These are phyloP conservation scores for Drosophila maculinotata DNA, from an alignment of 2,888 invertebrate genomes.

Conservation along the genomic window DNA sequence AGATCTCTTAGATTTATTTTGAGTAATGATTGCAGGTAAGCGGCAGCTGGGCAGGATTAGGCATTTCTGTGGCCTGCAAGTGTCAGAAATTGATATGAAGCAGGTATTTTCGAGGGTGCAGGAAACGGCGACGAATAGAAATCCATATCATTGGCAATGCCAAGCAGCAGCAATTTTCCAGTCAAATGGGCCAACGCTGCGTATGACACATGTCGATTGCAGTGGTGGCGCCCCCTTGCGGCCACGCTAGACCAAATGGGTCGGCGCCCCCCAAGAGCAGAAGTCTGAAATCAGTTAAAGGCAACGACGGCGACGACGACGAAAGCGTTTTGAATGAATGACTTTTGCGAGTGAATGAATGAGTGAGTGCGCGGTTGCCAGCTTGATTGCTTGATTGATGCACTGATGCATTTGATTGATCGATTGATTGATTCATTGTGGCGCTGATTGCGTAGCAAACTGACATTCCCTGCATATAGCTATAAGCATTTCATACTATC, in stretches of 20 bases:
- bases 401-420: slow-evolving; percentile 58
- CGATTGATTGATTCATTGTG: slow-evolving; percentile 57
- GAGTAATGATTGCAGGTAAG: slow-evolving; percentile 46
- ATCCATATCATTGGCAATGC: no score
- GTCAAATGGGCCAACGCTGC: slow-evolving; percentile 66
- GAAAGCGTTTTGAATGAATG: slow-evolving; percentile 63
- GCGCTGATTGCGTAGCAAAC: slow-evolving; percentile 28
- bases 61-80: slow-evolving; percentile 54
- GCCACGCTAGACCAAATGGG: slow-evolving; percentile 7
- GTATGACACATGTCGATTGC: slow-evolving; percentile 74
- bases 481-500: not conserved
- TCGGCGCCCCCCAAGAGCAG: slow-evolving; percentile 32
- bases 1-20: slow-evolving; percentile 32
- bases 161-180: slow-evolving; percentile 57
- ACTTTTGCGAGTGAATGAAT: slow-evolving; percentile 40
- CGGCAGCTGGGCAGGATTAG: slow-evolving; percentile 24
- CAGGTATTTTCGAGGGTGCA: not conserved
- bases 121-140: no score
- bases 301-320: slow-evolving; percentile 25
- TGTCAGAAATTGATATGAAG: slow-evolving; percentile 66
- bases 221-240: slow-evolving; percentile 50
- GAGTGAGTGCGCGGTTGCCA: slow-evolving; percentile 41
- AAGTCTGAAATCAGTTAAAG: slow-evolving; percentile 39
- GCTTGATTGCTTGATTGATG: slow-evolving; percentile 66
- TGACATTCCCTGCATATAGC: not conserved